phyloP scores from a whole-genome alignment of 1,140 invertebrate species.

The Trachelipus rathkii region DNA sequence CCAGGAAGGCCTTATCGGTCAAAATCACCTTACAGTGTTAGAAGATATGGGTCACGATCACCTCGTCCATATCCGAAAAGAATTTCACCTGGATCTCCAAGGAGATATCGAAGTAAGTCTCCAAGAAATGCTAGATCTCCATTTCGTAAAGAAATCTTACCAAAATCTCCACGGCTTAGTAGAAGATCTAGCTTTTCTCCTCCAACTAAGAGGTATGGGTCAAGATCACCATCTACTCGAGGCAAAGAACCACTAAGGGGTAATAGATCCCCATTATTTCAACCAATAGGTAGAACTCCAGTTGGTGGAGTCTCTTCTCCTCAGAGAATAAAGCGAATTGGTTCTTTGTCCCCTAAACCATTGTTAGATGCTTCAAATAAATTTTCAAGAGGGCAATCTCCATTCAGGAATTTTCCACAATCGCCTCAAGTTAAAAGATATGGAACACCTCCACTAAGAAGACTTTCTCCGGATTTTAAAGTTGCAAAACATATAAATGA shows the following conservation, averaged over 20 bases:
- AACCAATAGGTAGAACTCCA: background rate
- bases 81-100: background rate
- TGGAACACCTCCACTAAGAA: background rate
- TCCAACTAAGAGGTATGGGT: background rate
- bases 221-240: background rate
- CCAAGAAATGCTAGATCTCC: constrained; percentile 1
- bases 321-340: background rate
- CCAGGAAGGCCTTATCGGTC: background rate
- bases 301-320: background rate
- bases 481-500: background rate
- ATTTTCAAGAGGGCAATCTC: background rate
- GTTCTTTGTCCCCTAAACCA: background rate
- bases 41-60: background rate
- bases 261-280: background rate
- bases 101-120: background rate
- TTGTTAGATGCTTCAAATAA: background rate
- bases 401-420: background rate
- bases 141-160: background rate
- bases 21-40: background rate
- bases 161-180: background rate
- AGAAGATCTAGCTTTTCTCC: background rate
- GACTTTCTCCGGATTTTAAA: background rate
- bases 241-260: background rate
- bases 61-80: background rate
- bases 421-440: constrained; percentile 1